These are phyloP conservation scores for Pituophis catenifer DNA, from an alignment of 2,113 vertebrate species.

Conservation along the genomic window DNA sequence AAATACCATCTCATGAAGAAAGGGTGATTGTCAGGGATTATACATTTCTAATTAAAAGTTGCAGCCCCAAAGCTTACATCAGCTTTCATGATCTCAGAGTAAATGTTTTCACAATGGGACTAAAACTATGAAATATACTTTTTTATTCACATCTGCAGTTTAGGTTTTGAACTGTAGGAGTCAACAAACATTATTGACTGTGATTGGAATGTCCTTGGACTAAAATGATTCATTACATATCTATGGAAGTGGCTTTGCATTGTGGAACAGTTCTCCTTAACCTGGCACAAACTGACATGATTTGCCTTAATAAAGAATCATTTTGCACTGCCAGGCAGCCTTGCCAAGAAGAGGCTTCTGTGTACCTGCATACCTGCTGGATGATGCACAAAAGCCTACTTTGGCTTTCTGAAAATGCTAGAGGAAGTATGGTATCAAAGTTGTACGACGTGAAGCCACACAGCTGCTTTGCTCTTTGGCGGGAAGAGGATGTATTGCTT, in stretches of 20 bases:
- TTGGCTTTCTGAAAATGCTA: neutral
- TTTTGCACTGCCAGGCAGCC: neutral
- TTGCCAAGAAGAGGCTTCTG: neutral
- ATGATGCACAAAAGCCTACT: neutral
- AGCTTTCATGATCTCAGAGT: neutral
- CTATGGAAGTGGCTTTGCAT: neutral
- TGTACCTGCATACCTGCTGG: neutral
- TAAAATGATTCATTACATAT: neutral
- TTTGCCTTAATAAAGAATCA: neutral
- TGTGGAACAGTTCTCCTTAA: neutral
- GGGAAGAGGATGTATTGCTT: neutral
- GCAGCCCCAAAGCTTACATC: neutral
- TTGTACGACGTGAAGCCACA: neutral
- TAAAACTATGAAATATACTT: neutral
- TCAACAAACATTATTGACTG: neutral
- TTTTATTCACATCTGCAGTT: neutral
- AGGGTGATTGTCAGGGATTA: neutral
- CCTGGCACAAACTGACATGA: neutral
- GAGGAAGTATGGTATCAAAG: neutral
- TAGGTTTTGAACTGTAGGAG: neutral
- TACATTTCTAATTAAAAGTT: neutral
- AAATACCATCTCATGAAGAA: neutral
- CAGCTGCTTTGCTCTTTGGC: neutral
- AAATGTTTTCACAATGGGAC: neutral
- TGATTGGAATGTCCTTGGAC: neutral